Percentiles rank a stretch among this genome's conserved stretches.
Conservation (phyloP, 1,140 invertebrate genomes). For the Halesus radiatus region DNA sequence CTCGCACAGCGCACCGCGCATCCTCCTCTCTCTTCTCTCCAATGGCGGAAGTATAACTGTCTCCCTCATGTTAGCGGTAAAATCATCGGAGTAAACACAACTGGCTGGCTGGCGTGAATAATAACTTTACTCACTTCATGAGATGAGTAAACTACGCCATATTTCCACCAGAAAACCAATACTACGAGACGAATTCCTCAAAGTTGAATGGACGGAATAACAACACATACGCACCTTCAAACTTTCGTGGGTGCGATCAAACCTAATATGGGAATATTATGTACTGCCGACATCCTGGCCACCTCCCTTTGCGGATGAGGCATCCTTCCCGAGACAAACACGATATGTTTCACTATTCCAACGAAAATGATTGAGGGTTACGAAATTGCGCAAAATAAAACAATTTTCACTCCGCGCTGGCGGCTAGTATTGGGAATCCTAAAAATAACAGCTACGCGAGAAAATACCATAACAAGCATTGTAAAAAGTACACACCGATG, state of each 20-base stretch:
- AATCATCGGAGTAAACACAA: conserved; percentile 40
- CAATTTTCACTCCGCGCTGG: not conserved
- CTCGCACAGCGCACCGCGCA: conserved; percentile 10
- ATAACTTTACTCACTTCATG: conserved; percentile 23
- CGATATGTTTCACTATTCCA: not conserved
- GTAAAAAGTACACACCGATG: not conserved
- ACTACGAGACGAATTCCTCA: too few relatives aligned
- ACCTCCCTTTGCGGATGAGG: not conserved
- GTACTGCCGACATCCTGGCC: conserved; percentile 19
- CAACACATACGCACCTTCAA: conserved; percentile 28
- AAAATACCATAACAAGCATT: not conserved
- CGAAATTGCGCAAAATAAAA: conserved; percentile 1
- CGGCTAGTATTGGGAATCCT: not conserved
- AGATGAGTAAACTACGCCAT: conserved; percentile 5
- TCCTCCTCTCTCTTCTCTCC: conserved; percentile 32
- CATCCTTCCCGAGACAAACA: not conserved
- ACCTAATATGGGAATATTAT: conserved; percentile 31
- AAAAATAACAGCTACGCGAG: not conserved
- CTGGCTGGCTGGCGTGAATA: conserved; percentile 30
- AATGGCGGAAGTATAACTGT: conserved; percentile 18
- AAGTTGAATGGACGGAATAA: conserved; percentile 3
- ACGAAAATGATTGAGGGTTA: not conserved
- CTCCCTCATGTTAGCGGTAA: conserved; percentile 38
- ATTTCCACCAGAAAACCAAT: not conserved
- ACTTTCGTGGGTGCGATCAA: conserved; percentile 33